Conservation (phyloP, 2,888 invertebrate species). For the Cepaea hortensis region DNA sequence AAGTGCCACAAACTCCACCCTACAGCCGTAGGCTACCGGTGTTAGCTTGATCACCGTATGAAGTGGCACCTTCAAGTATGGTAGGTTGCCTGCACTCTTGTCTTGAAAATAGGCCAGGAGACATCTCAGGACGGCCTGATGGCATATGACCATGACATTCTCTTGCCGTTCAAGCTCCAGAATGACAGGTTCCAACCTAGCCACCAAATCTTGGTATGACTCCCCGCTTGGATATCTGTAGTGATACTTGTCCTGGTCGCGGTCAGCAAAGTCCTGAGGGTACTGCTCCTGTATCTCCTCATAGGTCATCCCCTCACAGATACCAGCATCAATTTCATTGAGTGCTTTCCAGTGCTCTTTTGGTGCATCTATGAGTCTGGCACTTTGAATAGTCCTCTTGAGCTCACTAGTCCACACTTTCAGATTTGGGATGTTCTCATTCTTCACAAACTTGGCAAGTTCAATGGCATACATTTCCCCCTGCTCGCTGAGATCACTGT, state of each 20-base stretch:
- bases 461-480: slow-evolving; percentile 87
- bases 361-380: slow-evolving; percentile 88
- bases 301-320: slow-evolving; percentile 95
- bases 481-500: slow-evolving; percentile 89
- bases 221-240: slow-evolving; percentile 79
- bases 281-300: slow-evolving; percentile 93
- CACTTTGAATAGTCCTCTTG: slow-evolving; percentile 96
- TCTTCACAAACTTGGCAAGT: slow-evolving; percentile 88
- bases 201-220: slow-evolving; percentile 94
- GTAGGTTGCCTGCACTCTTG: slow-evolving; percentile 77
- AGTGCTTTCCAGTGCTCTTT: slow-evolving; percentile 99
- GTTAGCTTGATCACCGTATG: slow-evolving; percentile 94
- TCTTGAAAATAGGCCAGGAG: slow-evolving; percentile 94
- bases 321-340: slow-evolving; percentile 98
- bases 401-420: slow-evolving; percentile 99
- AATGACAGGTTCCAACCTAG: slow-evolving; percentile 91
- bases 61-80: slow-evolving; percentile 78
- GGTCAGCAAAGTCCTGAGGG: slow-evolving; percentile 92
- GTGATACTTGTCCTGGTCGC: slow-evolving; percentile 93
- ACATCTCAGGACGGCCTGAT: slow-evolving; percentile 92
- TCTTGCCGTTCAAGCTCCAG: slow-evolving; percentile 88
- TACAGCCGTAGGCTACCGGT: slow-evolving; percentile 91
- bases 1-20: slow-evolving; percentile 89
- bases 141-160: slow-evolving; percentile 83
- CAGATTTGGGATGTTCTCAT: slow-evolving; percentile 86